Percentiles rank a stretch among this genome's conserved stretches.
phyloP scores from a whole-genome alignment of 2,113 vertebrate species.

The Isurus oxyrinchus region DNA sequence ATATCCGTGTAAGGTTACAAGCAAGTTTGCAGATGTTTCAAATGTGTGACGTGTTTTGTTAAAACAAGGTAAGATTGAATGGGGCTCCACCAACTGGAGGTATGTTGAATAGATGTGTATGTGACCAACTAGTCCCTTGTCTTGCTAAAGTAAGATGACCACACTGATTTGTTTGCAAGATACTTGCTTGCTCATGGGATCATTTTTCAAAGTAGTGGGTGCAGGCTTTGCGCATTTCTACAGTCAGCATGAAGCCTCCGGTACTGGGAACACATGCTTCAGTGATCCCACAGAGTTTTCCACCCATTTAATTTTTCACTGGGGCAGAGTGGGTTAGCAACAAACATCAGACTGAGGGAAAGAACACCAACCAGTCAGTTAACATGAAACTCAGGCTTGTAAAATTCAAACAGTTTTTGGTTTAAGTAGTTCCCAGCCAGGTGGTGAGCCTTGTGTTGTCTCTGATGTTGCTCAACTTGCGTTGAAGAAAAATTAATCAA shows the following conservation, averaged over 20 bases:
- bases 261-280: not conserved
- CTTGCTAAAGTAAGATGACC: not conserved
- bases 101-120: not conserved
- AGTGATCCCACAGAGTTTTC: not conserved
- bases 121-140: not conserved
- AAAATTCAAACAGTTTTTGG: not conserved
- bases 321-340: not conserved
- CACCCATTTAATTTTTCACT: not conserved
- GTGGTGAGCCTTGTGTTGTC: not conserved
- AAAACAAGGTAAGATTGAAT: not conserved
- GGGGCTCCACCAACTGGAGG: not conserved
- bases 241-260: not conserved
- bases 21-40: not conserved
- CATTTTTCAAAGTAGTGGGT: not conserved
- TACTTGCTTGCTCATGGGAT: not conserved
- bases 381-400: not conserved
- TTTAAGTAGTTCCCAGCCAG: not conserved
- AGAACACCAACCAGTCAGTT: not conserved
- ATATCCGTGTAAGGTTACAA: not conserved
- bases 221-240: not conserved
- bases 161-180: not conserved
- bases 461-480: not conserved
- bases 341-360: not conserved
- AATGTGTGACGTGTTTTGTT: not conserved
- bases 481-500: not conserved